Evolutionary conservation across 2,888 invertebrate species (phyloP).

Genomic region (Eurytoma adleriae): DNA sequence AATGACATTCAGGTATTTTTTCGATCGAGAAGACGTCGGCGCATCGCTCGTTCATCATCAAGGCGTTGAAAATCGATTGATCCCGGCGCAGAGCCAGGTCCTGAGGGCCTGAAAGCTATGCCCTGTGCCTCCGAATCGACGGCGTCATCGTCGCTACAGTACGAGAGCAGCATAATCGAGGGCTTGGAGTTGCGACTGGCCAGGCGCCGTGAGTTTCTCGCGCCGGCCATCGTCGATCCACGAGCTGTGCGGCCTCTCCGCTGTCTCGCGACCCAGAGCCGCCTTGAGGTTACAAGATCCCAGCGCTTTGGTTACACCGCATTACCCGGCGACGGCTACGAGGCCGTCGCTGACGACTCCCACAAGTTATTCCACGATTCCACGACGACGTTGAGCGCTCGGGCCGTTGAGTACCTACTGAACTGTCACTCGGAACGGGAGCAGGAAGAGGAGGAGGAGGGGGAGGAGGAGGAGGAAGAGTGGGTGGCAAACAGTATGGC

Average conservation of each 20-base stretch:
- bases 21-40: not conserved
- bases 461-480: constrained; percentile 16
- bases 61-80: constrained; percentile 2
- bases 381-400: constrained; percentile 63
- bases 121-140: constrained; percentile 55
- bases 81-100: constrained; percentile 19
- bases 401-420: constrained; percentile 67
- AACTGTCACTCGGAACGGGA: constrained; percentile 68
- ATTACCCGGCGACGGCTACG: not conserved
- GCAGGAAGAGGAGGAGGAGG: constrained; percentile 36
- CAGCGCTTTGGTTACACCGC: not conserved
- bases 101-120: constrained; percentile 59
- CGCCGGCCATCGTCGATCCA: constrained; percentile 64
- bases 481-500: constrained; percentile 68
- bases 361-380: constrained; percentile 62
- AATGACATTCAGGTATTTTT: constrained; percentile 34
- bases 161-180: constrained; percentile 36
- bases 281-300: not conserved
- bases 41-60: not conserved
- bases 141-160: not conserved
- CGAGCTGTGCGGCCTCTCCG: constrained; percentile 13
- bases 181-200: constrained; percentile 8
- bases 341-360: not conserved
- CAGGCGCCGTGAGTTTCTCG: not conserved
- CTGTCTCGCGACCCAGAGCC: not conserved